Conservation (phyloP, 2,888 invertebrate species). For the Chironomus riparius region DNA sequence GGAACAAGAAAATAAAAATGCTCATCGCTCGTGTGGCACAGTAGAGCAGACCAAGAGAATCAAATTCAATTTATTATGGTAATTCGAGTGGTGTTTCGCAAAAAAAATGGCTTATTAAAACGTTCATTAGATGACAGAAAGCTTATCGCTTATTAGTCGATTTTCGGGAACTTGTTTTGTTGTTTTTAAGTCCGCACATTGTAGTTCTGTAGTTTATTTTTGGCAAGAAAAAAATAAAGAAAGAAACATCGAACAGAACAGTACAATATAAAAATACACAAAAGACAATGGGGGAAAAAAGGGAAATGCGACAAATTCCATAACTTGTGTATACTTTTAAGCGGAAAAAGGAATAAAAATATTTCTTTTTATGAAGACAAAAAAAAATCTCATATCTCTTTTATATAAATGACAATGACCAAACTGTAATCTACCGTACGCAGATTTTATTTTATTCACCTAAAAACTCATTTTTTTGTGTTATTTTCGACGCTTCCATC, state of each 20-base stretch:
- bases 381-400: background rate
- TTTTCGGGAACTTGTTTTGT: background rate
- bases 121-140: slow-evolving; percentile 9
- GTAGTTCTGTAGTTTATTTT: too few species aligned
- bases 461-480: background rate
- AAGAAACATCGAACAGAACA: too few species aligned
- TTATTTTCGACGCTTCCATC: background rate
- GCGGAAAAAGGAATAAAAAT: slow-evolving; percentile 1
- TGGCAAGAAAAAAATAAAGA: too few species aligned
- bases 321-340: background rate
- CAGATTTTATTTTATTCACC: background rate
- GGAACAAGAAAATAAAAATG: background rate
- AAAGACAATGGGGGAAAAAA: too few species aligned
- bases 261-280: too few species aligned
- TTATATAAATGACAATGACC: too few species aligned
- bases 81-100: background rate
- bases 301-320: background rate
- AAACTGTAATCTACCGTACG: too few species aligned
- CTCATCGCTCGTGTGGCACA: background rate
- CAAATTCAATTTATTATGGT: slow-evolving; percentile 9
- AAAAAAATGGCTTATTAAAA: background rate
- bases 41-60: background rate
- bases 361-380: background rate
- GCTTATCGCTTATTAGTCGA: background rate
- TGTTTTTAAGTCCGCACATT: too few species aligned